Base-by-base conservation (phyloP, 2,888 invertebrate genomes). In the Girardia tigrina region DNA sequence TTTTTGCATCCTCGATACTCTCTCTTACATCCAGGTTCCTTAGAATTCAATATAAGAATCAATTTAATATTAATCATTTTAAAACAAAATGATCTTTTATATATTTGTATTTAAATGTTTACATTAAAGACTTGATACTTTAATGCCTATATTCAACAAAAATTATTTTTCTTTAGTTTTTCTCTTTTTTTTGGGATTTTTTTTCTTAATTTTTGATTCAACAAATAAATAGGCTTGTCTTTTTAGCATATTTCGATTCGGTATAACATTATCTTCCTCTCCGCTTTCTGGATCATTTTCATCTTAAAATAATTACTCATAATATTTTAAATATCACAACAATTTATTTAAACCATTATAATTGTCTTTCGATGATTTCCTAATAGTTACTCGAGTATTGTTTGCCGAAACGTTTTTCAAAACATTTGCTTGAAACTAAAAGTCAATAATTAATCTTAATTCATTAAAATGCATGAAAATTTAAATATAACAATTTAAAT, bases 211-310 rank as follows among this genome's bases (percentile, higher is more conserved):
- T 79, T 83, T 84, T n/a, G 80, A 77, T 77, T 84, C 84, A 27
- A 84, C 81, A 36, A 84, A 80, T 77, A 81, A 80, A 77, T 84
- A 83, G 28, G 83, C 81, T 76, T 82, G 82, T 78, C 81, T 82
- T 79, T 84, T 84, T 77, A 84, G 81, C 36, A 80, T 79, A 28
- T 79, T 78, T 77, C 84, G 77, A 28, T 81, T 82, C 6, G 81
- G 81, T 23, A 82, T 80, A 42, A 83, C 84, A 20, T 75, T 78
- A 76, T 83, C 83, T 78, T 84, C 82, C 16, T 83, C 83, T 1
- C 82, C 83, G 77, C 82, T 83, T 76, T 82, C 82, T 71, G 83
- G 82, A 20, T 83, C 83, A 77, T 83, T 82, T 82, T 56, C 56
- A 4, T 56, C 56, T 56, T 20, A 36, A 36, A 36, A 12, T 56